Evolutionary conservation across 2,113 vertebrate species (phyloP), one percentile per base, ranked within the genome.

Genomic region (Strix uralensis): DNA sequence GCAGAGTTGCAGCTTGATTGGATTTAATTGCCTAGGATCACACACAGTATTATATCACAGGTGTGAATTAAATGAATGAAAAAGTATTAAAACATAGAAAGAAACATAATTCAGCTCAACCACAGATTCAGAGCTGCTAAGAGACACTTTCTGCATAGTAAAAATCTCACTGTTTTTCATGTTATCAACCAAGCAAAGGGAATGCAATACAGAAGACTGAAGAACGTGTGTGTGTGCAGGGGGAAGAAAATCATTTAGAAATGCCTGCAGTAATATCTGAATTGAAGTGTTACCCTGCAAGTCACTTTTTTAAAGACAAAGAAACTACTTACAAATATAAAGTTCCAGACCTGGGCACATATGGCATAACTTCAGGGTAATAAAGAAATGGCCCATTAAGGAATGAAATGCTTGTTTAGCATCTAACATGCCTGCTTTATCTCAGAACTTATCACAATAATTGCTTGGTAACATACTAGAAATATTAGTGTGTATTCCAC

Each of bases 351-450:
- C 93, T 88, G 87, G 91, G 59, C 63, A 78, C 96, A 96, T 96
- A 86, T 93, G 95, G 78, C 87, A 8, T 11, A 67, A 94, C 73
- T 84, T 71, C 93, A 88, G 90, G 84, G 78, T 88, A 96, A 97
- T 96, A 96, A 92, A 95, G 78, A 97, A 96, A 97, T 96, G 89
- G 91, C 87, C 96, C 90, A 97, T 95, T 96, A 97, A 94, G 94
- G 87, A 96, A 96, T 97, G 51, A 97, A 96, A 96, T 92, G 79
- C n/a, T 91, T 63, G 66, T 83, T 94, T 86, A 87, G 78, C 51
- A 81, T 78, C 27, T 15, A 90, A 71, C 71, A 30, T 26, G 89
- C 42, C 93, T 71, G 92, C 47, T 93, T 95, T 95, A 93, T 94
- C 94, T 96, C 81, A 88, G 89, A 51, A 71, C 32, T 92, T 97